Evolutionary conservation across 2,797 vertebrate species (phyloP).

Genomic region (Enteromius mattozi): DNA sequence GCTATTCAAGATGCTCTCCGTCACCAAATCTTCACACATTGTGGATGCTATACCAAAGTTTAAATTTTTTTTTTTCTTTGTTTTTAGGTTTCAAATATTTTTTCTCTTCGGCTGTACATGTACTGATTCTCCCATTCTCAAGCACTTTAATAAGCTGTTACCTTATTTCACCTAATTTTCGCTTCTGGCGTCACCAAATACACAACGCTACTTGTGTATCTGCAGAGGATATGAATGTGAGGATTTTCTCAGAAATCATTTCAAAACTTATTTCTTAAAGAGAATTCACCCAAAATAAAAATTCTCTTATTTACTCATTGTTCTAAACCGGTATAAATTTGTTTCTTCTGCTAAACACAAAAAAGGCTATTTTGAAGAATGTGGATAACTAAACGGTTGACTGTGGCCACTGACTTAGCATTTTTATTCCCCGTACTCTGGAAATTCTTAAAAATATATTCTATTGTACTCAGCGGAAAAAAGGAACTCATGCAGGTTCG

Average conservation of each 20-base stretch:
- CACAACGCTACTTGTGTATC: neutral
- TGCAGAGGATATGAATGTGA: neutral
- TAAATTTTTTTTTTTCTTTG: neutral
- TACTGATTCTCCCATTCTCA: neutral
- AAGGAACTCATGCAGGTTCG: neutral
- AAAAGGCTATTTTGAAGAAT: neutral
- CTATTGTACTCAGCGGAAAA: neutral
- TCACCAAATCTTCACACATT: neutral
- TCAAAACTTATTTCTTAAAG: neutral
- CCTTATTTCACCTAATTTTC: neutral
- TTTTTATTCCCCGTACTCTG: neutral
- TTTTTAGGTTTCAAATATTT: neutral
- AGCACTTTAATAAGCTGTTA: neutral
- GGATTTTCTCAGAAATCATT: neutral
- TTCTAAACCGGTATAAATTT: neutral
- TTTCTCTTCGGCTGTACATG: neutral
- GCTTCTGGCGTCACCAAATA: neutral
- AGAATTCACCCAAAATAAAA: neutral
- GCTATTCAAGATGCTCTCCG: neutral
- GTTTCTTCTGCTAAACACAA: neutral
- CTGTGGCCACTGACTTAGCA: neutral
- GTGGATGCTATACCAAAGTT: neutral
- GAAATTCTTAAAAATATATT: neutral
- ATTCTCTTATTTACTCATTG: neutral
- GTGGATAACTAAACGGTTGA: neutral